These are phyloP conservation scores for Cariama cristata DNA, from an alignment of 2,113 vertebrate genomes.

Conservation along the genomic window DNA sequence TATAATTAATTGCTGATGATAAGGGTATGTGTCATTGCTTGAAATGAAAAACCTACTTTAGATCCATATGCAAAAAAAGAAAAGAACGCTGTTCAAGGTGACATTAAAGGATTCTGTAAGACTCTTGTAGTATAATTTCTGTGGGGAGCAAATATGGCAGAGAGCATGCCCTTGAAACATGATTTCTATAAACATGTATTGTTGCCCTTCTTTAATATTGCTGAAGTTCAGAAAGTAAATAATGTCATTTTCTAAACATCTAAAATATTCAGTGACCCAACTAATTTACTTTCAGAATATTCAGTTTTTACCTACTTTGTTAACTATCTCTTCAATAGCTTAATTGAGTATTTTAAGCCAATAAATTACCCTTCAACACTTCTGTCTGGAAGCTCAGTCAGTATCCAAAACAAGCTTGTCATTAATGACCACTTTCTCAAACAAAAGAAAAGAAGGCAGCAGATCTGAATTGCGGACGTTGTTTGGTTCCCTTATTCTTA, in stretches of 20 bases:
- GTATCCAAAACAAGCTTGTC: constrained; percentile 62
- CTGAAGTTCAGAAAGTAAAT: background rate
- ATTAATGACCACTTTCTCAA: constrained; percentile 59
- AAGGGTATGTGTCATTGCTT: background rate
- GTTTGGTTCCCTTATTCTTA: constrained; percentile 61
- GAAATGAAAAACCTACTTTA: background rate
- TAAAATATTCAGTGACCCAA: constrained; percentile 14
- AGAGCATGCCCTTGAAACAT: background rate
- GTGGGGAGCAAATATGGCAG: background rate
- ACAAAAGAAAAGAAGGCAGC: constrained; percentile 57
- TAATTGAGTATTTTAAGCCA: constrained; percentile 71
- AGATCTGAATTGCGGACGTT: constrained; percentile 35
- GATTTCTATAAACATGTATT: background rate
- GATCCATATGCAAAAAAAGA: background rate
- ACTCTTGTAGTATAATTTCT: background rate
- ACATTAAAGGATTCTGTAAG: background rate
- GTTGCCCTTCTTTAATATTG: background rate
- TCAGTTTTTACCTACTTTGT: constrained; percentile 34
- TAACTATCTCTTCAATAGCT: constrained; percentile 40
- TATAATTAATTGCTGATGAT: background rate
- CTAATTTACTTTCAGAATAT: constrained; percentile 32
- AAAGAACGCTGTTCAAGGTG: background rate
- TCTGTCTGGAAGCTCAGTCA: constrained; percentile 49
- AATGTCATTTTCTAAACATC: background rate
- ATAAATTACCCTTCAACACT: constrained; percentile 61